Evolutionary conservation across 2,888 invertebrate species (phyloP).

Genomic region (Leucozona laternaria): DNA sequence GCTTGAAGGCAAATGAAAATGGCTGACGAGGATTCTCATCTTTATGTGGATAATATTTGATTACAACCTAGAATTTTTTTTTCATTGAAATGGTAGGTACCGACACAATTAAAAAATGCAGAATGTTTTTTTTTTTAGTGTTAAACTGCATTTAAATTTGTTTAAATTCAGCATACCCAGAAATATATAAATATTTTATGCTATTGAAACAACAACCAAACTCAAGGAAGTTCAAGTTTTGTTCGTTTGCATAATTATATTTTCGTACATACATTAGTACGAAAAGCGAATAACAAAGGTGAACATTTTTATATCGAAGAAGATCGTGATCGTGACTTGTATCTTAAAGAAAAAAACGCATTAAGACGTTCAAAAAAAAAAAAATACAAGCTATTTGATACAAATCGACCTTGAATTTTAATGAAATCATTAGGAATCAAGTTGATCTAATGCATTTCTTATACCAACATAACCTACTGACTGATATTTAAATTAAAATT

Average conservation of each 20-base stretch:
- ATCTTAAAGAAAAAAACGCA: neutral
- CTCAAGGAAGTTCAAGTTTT: conserved; percentile 1
- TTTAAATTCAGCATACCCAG: neutral
- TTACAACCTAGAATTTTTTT: no score
- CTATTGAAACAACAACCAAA: neutral
- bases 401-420: neutral
- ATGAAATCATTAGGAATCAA: neutral
- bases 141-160: neutral
- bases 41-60: no score
- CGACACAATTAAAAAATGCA: no score
- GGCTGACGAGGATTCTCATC: no score
- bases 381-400: neutral
- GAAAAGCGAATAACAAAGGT: neutral
- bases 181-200: neutral
- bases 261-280: no score
- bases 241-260: neutral
- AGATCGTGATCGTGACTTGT: conserved; percentile 25
- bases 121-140: neutral
- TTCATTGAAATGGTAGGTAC: no score
- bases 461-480: neutral
- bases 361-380: neutral
- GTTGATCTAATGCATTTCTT: neutral
- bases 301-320: neutral
- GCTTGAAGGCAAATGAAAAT: no score
- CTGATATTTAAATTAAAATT: conserved; percentile 3